Evolutionary conservation across 2,888 invertebrate genomes (phyloP).

Genomic region (Chymomyza fuscimana): DNA sequence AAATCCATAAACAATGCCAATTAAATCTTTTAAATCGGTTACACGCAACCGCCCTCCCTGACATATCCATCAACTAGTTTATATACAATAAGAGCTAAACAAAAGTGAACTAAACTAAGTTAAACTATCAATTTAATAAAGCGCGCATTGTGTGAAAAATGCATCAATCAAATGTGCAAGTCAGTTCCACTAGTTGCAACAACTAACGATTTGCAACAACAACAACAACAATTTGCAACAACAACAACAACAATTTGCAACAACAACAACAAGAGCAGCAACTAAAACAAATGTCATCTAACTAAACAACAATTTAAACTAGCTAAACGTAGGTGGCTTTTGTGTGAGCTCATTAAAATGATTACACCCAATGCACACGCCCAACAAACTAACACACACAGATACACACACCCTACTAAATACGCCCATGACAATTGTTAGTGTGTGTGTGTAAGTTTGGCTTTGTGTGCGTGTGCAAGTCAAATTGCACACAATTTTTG

Average conservation of each 20-base stretch:
- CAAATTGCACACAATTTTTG: conserved; percentile 7
- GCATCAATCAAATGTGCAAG: conserved; percentile 51
- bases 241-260: conserved; percentile 15
- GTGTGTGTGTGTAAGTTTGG: not conserved
- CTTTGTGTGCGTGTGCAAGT: not conserved
- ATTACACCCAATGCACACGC: conserved; percentile 42
- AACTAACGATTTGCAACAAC: conserved; percentile 18
- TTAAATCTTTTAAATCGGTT: conserved; percentile 19
- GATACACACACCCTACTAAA: not conserved
- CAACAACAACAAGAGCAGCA: conserved; percentile 24
- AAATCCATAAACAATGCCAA: conserved; percentile 18
- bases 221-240: not conserved
- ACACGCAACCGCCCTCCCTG: too few relatives aligned
- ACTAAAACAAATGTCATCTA: conserved; percentile 32
- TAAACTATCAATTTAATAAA: conserved; percentile 24
- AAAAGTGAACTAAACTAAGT: conserved; percentile 13
- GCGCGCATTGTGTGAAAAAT: conserved; percentile 29
- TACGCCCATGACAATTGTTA: not conserved
- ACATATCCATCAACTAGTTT: conserved; percentile 5
- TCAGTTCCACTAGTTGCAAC: conserved; percentile 12
- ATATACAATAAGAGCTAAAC: conserved; percentile 19
- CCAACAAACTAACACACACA: not conserved
- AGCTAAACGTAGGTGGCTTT: conserved; percentile 42
- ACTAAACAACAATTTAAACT: conserved; percentile 39
- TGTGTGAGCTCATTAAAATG: conserved; percentile 70